Evolutionary conservation across 2,797 vertebrate species (phyloP).

Genomic region (Amblyraja radiata): DNA sequence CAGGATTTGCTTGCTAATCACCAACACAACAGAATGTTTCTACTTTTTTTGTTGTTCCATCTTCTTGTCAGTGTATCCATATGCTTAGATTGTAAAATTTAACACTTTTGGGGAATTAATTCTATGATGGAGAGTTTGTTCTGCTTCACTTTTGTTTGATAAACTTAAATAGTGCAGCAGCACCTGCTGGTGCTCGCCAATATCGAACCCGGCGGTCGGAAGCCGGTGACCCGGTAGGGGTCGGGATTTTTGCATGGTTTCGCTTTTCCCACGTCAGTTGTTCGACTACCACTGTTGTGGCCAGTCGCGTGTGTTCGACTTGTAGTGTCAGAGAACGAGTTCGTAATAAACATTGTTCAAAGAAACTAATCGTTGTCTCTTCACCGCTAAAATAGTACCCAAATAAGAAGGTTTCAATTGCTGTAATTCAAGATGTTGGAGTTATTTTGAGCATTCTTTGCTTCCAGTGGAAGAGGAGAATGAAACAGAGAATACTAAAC

Average conservation of each 20-base stretch:
- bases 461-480: not conserved
- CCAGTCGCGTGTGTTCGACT: too few relatives aligned
- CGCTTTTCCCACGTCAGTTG: too few relatives aligned
- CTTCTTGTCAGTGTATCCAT: not conserved
- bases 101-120: not conserved
- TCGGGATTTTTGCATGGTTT: too few relatives aligned
- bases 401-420: not conserved
- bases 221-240: too few relatives aligned
- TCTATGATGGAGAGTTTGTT: not conserved
- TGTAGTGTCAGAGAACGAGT: too few relatives aligned
- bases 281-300: too few relatives aligned
- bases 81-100: not conserved
- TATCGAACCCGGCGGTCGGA: too few relatives aligned
- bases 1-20: not conserved
- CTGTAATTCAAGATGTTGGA: not conserved
- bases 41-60: not conserved
- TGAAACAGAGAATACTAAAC: not conserved
- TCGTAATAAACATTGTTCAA: too few relatives aligned
- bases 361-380: too few relatives aligned
- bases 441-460: not conserved
- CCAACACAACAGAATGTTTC: not conserved
- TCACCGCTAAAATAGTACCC: too few relatives aligned
- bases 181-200: too few relatives aligned
- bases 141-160: not conserved
- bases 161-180: not conserved